phyloP scores from a whole-genome alignment of 2,888 invertebrate species.

The Chesias legatella region DNA sequence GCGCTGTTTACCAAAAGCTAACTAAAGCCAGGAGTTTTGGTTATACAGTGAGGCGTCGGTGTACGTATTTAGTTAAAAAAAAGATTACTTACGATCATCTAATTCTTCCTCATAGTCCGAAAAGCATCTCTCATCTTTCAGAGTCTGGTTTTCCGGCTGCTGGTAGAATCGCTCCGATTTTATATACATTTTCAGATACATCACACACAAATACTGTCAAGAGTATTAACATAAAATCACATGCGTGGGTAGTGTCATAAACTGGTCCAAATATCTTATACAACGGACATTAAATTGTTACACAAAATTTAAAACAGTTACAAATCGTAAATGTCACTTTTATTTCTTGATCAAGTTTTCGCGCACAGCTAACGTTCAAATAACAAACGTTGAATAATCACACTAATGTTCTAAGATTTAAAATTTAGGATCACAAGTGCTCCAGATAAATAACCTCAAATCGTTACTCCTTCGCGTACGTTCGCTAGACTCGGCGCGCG shows the following conservation, averaged over 20 bases:
- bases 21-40: too few species aligned
- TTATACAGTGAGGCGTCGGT: too few species aligned
- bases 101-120: slow-evolving; percentile 69
- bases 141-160: slow-evolving; percentile 57
- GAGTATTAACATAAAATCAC: too few species aligned
- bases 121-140: slow-evolving; percentile 62
- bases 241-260: too few species aligned
- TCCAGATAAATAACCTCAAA: slow-evolving; percentile 13
- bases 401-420: slow-evolving; percentile 18
- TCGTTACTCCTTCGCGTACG: slow-evolving; percentile 16
- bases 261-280: neutral
- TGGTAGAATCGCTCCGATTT: slow-evolving; percentile 72
- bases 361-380: slow-evolving; percentile 4
- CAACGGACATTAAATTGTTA: neutral
- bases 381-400: too few species aligned
- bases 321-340: slow-evolving; percentile 28
- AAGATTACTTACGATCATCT: slow-evolving; percentile 59
- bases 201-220: slow-evolving; percentile 35
- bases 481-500: slow-evolving; percentile 15
- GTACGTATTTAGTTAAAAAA: neutral
- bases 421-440: slow-evolving; percentile 1
- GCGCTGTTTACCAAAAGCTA: too few species aligned
- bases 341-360: too few species aligned
- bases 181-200: slow-evolving; percentile 74
- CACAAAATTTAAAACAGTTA: slow-evolving; percentile 16